Percentiles rank a stretch among this genome's conserved stretches.
Conservation (phyloP, 2,888 invertebrate species). For the Aspidiotus rigidus region DNA sequence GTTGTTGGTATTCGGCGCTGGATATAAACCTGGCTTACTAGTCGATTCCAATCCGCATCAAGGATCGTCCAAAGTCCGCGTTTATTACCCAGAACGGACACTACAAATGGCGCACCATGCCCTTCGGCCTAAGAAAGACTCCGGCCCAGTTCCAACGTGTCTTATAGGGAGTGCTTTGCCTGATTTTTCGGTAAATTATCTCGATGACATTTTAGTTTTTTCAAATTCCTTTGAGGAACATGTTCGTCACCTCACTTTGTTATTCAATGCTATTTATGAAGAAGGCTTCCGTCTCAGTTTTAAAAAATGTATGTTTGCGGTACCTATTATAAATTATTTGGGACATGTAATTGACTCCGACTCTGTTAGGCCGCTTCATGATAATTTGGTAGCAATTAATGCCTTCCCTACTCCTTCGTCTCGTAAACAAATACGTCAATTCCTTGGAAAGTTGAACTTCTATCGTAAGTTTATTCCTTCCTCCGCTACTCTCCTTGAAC, state of each 20-base stretch:
- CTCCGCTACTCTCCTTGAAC: too few relatives aligned
- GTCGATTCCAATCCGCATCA: background rate
- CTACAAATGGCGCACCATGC: background rate
- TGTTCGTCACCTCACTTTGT: background rate
- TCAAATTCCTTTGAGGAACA: conserved; percentile 3
- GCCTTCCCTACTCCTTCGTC: background rate
- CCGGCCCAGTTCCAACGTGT: background rate
- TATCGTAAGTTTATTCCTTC: too few relatives aligned
- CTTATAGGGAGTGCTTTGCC: background rate
- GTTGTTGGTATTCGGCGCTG: background rate
- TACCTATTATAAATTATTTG: background rate
- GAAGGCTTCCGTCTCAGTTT: background rate
- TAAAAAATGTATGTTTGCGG: conserved; percentile 5
- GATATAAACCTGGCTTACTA: background rate
- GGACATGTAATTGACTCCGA: background rate
- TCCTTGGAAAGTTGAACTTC: background rate
- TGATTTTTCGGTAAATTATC: too few relatives aligned
- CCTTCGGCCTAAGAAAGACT: background rate
- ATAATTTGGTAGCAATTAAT: background rate
- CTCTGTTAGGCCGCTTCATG: background rate
- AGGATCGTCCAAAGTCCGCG: background rate
- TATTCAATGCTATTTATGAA: background rate
- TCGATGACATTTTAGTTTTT: conserved; percentile 7
- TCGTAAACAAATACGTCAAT: background rate
- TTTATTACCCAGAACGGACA: background rate